Percentiles rank a stretch among this genome's conserved stretches.
These are phyloP conservation scores for Ptyas mucosa DNA, from an alignment of 2,113 vertebrate genomes.

Conservation along the genomic window DNA sequence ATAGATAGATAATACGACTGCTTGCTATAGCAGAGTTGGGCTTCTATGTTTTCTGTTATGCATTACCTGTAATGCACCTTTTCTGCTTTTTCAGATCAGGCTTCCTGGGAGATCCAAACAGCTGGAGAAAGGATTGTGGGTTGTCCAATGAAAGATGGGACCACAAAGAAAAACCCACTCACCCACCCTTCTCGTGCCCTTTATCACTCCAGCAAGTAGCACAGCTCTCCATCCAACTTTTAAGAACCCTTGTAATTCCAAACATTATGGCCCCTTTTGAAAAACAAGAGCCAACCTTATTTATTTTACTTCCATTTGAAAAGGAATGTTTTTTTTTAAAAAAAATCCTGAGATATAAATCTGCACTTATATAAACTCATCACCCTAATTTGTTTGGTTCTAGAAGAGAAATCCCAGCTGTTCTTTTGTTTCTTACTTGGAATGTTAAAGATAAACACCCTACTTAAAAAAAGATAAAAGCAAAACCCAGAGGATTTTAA, in stretches of 20 bases:
- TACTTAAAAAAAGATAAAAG: not conserved
- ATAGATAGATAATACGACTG: too few relatives aligned
- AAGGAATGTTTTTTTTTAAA: not conserved
- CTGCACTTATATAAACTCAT: not conserved
- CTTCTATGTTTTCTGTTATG: not conserved
- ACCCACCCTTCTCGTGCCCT: not conserved
- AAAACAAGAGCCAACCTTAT: not conserved
- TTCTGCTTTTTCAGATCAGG: not conserved
- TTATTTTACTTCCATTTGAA: not conserved
- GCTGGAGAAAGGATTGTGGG: not conserved
- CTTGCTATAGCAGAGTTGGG: not conserved
- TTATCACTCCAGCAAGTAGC: not conserved
- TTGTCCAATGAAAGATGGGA: not conserved
- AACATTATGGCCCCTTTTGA: not conserved
- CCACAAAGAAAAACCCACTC: not conserved
- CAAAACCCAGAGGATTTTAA: not conserved
- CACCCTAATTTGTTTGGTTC: not conserved
- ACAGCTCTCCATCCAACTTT: not conserved
- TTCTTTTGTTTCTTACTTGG: not conserved
- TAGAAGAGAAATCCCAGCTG: not conserved
- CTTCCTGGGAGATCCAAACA: not conserved
- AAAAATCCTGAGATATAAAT: not conserved
- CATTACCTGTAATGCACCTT: not conserved
- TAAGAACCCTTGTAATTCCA: not conserved
- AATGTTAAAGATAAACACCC: not conserved